Evolutionary conservation across 2,797 vertebrate genomes (phyloP), one percentile per base, ranked within the genome.

Genomic region (Dicrostonyx torquatus): DNA sequence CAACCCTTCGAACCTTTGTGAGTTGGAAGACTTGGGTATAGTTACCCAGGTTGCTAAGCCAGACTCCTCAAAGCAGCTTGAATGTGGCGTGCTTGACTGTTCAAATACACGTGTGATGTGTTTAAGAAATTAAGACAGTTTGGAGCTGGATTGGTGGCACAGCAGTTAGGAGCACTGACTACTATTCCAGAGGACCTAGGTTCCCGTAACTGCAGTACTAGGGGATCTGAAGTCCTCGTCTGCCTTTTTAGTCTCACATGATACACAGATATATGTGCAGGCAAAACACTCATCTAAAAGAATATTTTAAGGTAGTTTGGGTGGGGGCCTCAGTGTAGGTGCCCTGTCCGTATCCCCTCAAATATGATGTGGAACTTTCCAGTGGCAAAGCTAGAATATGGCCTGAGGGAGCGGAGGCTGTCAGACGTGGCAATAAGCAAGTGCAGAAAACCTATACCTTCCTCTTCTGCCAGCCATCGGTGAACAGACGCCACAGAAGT

Each of bases 91-190:
- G n/a, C n/a, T 26, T 34, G 48, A 8, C 15, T 77, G 37, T 87
- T 24, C 1, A 5, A 31, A 11, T 17, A 6, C 15, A 45, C 6
- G 1, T 17, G 55, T 43, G 26, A n/a, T 3, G 17, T 11, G 9
- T 26, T 29, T 53, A 87, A 43, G 4, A 66, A 60, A 79, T 2
- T 5, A 75, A 26, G 77, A 37, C 24, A 26, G 18, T 40, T 34
- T 50, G 31, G 43, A 50, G 43, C 43, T 66, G 6, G 43, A 68
- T 3, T n/a, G 26, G 58, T 12, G 6, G 17, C 26, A 20, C 60
- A 43, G 58, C 26, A 62, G 14, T 31, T 43, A 62, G 55, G 55
- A 62, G 10, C 40, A 6, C 24, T 83, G 9, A 26, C 58, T 62
- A 1, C 10, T 31, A 29, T 64, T 64, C 37, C 15, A 64, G 15